These are phyloP conservation scores for Dryadula phaetusa DNA, from an alignment of 2,888 invertebrate genomes.

Conservation along the genomic window DNA sequence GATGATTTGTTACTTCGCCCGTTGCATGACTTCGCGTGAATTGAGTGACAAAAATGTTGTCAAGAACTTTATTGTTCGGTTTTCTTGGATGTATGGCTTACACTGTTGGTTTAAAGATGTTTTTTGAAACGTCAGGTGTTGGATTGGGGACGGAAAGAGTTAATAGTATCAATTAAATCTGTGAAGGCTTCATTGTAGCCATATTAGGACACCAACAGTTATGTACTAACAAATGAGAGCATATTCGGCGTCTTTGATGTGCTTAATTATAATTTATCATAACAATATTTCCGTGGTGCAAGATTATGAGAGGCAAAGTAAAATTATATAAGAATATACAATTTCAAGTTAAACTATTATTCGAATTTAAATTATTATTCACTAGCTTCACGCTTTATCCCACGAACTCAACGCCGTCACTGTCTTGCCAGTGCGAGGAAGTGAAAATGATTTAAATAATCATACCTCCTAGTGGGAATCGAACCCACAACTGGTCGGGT, in stretches of 20 bases:
- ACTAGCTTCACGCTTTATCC: too few relatives aligned
- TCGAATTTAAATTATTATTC: too few relatives aligned
- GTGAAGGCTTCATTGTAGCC: conserved; percentile 70
- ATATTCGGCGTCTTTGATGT: conserved; percentile 49
- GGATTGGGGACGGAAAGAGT: conserved; percentile 62
- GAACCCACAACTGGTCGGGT: too few relatives aligned
- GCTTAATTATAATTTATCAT: conserved; percentile 43
- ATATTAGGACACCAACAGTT: conserved; percentile 53
- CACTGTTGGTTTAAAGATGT: conserved; percentile 48
- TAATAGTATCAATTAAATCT: conserved; percentile 77
- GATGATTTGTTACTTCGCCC: conserved; percentile 76
- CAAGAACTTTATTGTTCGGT: conserved; percentile 43
- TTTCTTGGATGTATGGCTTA: conserved; percentile 45
- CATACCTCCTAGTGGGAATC: too few relatives aligned
- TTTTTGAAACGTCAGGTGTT: conserved; percentile 56
- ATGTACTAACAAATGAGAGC: conserved; percentile 52
- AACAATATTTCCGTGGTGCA: conserved; percentile 31
- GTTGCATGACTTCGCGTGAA: conserved; percentile 71
- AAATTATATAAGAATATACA: too few relatives aligned
- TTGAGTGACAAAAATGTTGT: conserved; percentile 77
- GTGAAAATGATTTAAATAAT: too few relatives aligned
- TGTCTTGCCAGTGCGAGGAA: too few relatives aligned
- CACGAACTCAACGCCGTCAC: too few relatives aligned
- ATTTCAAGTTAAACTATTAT: too few relatives aligned
- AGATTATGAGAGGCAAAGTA: neutral